These are phyloP conservation scores for Bilobella aurantiaca DNA, from an alignment of 1,140 invertebrate species.

Conservation along the genomic window DNA sequence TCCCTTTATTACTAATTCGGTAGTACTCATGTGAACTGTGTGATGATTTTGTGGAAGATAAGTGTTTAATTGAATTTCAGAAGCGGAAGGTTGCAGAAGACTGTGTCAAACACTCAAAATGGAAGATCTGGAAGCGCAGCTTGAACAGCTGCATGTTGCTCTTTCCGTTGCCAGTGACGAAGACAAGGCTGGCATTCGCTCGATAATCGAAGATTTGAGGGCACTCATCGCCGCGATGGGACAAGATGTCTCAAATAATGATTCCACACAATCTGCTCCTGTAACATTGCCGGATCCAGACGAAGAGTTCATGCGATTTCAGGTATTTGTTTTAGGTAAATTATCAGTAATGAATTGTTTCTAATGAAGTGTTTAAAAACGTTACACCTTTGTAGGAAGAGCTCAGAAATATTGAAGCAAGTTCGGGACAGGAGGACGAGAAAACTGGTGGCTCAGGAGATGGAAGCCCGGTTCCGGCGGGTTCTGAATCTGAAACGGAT, in stretches of 20 bases:
- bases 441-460: no score
- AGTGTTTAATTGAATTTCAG: no score
- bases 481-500: no score
- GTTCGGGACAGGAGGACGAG: background rate
- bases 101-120: conserved; percentile 9
- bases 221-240: conserved; percentile 4
- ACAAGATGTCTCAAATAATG: background rate
- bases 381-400: conserved; percentile 18
- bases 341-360: background rate
- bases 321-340: background rate
- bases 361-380: background rate
- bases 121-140: conserved; percentile 23
- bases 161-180: conserved; percentile 13
- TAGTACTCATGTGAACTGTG: no score
- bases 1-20: no score
- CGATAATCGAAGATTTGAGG: conserved; percentile 23
- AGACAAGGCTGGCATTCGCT: conserved; percentile 17
- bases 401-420: background rate
- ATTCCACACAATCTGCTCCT: background rate
- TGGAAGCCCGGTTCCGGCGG: no score
- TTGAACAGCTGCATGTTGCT: conserved; percentile 23
- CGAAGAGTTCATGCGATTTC: conserved; percentile 21
- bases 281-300: background rate
- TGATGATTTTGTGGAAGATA: no score
- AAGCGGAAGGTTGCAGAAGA: no score